A percentile compares a stretch with the other conserved stretches of the same genome.
phyloP scores from a whole-genome alignment of 2,797 vertebrate genomes.

The Typhlichthys eigenmanni region DNA sequence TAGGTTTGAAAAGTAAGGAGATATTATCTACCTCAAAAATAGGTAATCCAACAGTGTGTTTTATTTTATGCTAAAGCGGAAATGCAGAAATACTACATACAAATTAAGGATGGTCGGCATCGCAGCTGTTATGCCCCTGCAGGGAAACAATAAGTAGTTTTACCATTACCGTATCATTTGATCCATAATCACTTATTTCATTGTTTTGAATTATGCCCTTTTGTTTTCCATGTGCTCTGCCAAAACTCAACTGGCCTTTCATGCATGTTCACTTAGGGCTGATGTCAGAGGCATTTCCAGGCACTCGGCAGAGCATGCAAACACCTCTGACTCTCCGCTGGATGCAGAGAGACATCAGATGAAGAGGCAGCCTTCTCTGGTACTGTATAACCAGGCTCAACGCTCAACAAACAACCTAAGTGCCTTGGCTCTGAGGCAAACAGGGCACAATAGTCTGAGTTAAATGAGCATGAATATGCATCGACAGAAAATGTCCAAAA shows the following conservation, averaged over 20 bases:
- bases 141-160: too few relatives aligned
- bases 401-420: conserved; percentile 34
- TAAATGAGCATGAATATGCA: conserved; percentile 51
- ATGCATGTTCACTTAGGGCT: conserved; percentile 41
- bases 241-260: conserved; percentile 49
- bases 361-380: conserved; percentile 27
- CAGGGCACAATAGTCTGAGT: conserved; percentile 25
- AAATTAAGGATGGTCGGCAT: too few relatives aligned
- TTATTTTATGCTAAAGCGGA: too few relatives aligned
- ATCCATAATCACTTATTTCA: conserved; percentile 59
- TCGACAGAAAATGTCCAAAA: conserved; percentile 50
- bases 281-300: conserved; percentile 40
- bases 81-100: too few relatives aligned
- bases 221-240: conserved; percentile 59
- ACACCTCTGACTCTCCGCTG: conserved; percentile 40
- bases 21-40: too few relatives aligned
- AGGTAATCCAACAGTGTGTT: too few relatives aligned
- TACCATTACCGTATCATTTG: conserved; percentile 7
- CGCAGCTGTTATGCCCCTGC: too few relatives aligned
- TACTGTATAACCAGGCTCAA: conserved; percentile 25
- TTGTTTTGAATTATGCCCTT: conserved; percentile 51
- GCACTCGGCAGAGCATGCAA: conserved; percentile 37
- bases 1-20: not conserved
- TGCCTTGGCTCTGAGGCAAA: conserved; percentile 18
- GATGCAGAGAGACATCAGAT: conserved; percentile 32